Conservation (phyloP, 2,888 invertebrate species). For the Drosophila percnosoma region DNA sequence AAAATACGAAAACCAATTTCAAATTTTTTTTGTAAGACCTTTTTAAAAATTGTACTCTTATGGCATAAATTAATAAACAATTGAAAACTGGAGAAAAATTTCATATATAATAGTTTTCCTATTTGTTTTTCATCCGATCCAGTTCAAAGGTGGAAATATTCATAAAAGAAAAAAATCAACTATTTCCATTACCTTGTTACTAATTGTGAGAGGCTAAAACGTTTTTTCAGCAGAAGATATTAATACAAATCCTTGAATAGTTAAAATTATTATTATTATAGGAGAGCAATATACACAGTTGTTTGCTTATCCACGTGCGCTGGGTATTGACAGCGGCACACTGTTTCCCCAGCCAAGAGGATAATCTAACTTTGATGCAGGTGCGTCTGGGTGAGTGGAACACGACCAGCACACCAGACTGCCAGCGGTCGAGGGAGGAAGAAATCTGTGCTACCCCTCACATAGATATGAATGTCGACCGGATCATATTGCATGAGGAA, state of each 20-base stretch:
- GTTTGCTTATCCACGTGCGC: slow-evolving; percentile 47
- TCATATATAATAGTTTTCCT: neutral
- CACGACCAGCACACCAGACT: slow-evolving; percentile 65
- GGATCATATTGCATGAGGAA: slow-evolving; percentile 87
- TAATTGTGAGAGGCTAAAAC: neutral
- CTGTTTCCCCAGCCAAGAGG: slow-evolving; percentile 87
- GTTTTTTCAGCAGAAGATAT: neutral
- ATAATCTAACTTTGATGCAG: slow-evolving; percentile 84
- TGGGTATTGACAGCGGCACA: slow-evolving; percentile 89
- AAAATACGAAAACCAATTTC: neutral
- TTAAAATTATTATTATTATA: slow-evolving; percentile 4
- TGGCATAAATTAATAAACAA: neutral
- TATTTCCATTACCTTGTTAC: neutral
- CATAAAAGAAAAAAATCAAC: neutral
- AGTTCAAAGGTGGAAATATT: neutral
- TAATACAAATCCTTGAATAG: neutral
- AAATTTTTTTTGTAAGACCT: neutral
- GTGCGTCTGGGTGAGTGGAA: slow-evolving; percentile 84
- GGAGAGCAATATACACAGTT: slow-evolving; percentile 18
- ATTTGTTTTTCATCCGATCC: neutral
- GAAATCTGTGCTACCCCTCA: slow-evolving; percentile 87
- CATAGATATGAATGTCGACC: slow-evolving; percentile 87
- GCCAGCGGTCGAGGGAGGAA: slow-evolving; percentile 55
- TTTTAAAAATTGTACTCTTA: neutral
- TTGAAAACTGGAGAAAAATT: neutral